phyloP scores from a whole-genome alignment of 1,140 invertebrate genomes.

The Helicorthomorpha holstii region DNA sequence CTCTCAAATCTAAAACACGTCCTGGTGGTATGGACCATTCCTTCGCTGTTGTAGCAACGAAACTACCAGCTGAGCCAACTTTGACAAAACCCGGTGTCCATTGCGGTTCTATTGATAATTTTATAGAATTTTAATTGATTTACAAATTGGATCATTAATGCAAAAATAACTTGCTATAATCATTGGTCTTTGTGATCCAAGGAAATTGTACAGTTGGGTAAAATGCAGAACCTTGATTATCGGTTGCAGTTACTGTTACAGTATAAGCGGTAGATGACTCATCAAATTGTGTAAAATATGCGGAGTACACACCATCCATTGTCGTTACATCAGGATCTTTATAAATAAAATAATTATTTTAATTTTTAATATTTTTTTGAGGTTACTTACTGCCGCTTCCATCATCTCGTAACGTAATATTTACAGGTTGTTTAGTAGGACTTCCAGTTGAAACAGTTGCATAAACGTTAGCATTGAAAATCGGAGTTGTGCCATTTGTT shows the following conservation, averaged over 20 bases:
- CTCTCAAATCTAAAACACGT: conserved; percentile 14
- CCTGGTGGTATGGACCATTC: conserved; percentile 15
- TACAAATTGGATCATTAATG: no score
- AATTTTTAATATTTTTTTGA: not conserved
- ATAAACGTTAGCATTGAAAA: conserved; percentile 19
- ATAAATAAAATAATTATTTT: conserved; percentile 9
- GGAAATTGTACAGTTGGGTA: not conserved
- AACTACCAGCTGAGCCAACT: not conserved
- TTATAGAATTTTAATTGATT: no score
- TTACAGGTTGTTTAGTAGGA: conserved; percentile 22
- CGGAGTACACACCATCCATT: conserved; percentile 44
- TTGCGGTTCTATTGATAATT: no score
- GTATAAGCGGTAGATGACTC: conserved; percentile 25
- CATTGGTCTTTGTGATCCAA: not conserved
- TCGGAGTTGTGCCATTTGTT: conserved; percentile 16
- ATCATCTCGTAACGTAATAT: conserved; percentile 36
- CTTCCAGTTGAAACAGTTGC: conserved; percentile 19
- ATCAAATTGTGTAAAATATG: conserved; percentile 34
- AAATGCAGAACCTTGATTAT: conserved; percentile 7
- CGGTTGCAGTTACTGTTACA: conserved; percentile 10
- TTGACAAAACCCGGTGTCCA: no score
- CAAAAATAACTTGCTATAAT: not conserved
- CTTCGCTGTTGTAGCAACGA: conserved; percentile 4
- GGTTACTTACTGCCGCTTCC: conserved; percentile 33
- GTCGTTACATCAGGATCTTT: conserved; percentile 45